Conservation (phyloP, 2,888 invertebrate genomes). For the Luperina testacea region DNA sequence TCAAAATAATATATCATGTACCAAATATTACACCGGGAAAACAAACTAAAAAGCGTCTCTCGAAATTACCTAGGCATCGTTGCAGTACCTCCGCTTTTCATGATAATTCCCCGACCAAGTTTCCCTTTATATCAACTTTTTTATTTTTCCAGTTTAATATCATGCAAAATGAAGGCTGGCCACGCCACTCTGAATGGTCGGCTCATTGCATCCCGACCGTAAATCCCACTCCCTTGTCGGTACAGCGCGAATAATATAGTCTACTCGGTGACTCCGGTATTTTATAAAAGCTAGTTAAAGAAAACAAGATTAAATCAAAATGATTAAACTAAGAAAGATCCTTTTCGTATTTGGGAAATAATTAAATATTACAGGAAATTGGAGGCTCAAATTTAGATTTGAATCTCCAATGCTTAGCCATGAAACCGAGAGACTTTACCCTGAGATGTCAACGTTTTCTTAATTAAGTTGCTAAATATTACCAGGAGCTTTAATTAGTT, state of each 20-base stretch:
- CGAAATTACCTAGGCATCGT: conserved; percentile 67
- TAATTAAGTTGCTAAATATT: neutral
- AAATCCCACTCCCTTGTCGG: conserved; percentile 74
- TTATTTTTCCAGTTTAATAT: conserved; percentile 84
- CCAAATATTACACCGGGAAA: conserved; percentile 56
- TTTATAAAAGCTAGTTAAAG: conserved; percentile 6
- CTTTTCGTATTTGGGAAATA: neutral
- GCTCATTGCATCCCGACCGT: conserved; percentile 80
- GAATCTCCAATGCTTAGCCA: neutral
- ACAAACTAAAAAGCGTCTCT: conserved; percentile 69
- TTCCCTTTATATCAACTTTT: conserved; percentile 81
- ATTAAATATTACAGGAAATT: neutral
- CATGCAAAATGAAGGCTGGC: conserved; percentile 83
- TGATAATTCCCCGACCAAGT: conserved; percentile 82
- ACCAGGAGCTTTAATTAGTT: neutral
- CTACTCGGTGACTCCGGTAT: conserved; percentile 38
- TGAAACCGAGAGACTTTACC: neutral
- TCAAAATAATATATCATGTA: conserved; percentile 44
- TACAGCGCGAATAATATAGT: conserved; percentile 49
- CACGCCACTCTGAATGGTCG: conserved; percentile 78
- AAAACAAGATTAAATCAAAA: conserved; percentile 7
- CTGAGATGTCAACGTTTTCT: neutral
- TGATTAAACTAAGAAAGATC: neutral
- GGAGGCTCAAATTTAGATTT: neutral
- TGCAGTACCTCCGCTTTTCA: conserved; percentile 78